Evolutionary conservation across 2,113 vertebrate genomes (phyloP), one percentile per base, ranked within the genome.

Genomic region (Budorcas taxicolor): DNA sequence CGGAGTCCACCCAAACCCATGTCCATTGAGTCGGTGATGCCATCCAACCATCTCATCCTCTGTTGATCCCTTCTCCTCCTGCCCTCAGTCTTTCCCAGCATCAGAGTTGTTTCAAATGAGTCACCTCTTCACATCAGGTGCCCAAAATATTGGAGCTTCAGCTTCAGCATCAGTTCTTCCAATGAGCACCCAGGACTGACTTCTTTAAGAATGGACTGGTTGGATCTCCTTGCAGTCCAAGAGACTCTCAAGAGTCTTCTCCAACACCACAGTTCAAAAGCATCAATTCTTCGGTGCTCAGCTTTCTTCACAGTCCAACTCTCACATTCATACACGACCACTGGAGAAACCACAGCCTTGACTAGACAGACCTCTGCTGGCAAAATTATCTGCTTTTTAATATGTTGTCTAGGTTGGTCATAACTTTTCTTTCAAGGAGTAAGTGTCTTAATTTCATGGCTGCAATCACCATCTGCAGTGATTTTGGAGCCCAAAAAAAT

Each of bases 401-500:
- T 40, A 71, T 12, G n/a, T 2, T 40, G 5, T 40, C 67, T 71
- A 40, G 10, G 10, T 23, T 40, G n/a, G n/a, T 71, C n/a, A 40
- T 23, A 40, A 71, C 19, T 71, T 71, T 40, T 6, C 67, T 71
- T 71, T 3, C 10, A 23, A 36, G n/a, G 67, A 23, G 5, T 36
- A 36, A 36, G 9, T 1, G n/a, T 40, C n/a, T 40, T 36, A 36
- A 71, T 71, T 71, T 71, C 67, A 71, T 36, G 67, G n/a, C n/a
- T 71, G 19, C n/a, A 71, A 3, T 71, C n/a, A 71, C n/a, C 67
- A 71, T 71, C n/a, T 36, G n/a, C 19, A 12, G 67, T 71, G 64
- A 71, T 36, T 71, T 2, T 36, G 67, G 67, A 71, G n/a, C 67
- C 67, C 19, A 0, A 0, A 3, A 67, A 71, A 71, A 21, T 71